Evolutionary conservation across 2,797 vertebrate species (phyloP).

Genomic region (Steatocranus sp.): DNA sequence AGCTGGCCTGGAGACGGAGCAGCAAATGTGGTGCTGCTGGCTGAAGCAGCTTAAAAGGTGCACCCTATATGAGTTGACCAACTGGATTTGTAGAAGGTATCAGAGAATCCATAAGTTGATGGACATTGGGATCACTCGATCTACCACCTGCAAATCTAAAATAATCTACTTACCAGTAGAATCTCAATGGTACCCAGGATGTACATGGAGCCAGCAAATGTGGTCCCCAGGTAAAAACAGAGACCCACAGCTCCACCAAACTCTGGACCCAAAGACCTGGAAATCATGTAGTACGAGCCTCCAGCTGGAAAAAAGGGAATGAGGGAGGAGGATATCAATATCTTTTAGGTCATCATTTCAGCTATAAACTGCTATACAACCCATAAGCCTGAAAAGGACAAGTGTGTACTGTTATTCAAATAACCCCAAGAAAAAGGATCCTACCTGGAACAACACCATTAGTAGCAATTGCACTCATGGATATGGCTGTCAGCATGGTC

Average conservation of each 20-base stretch:
- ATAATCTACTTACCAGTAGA: conserved; percentile 80
- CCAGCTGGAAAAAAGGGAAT: conserved; percentile 75
- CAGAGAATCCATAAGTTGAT: not conserved
- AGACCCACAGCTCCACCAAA: conserved; percentile 95
- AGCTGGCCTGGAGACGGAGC: not conserved
- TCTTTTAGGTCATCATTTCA: not conserved
- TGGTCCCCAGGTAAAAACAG: conserved; percentile 95
- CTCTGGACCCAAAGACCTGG: conserved; percentile 91
- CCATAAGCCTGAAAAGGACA: not conserved
- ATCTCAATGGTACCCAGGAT: conserved; percentile 97
- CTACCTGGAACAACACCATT: conserved; percentile 97
- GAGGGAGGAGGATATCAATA: not conserved
- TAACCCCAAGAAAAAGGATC: not conserved
- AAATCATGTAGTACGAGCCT: conserved; percentile 98
- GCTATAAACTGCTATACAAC: not conserved
- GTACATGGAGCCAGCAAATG: conserved; percentile 97
- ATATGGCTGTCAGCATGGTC: conserved; percentile 98
- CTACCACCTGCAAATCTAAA: not conserved
- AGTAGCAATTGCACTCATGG: conserved; percentile 97
- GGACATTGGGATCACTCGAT: not conserved
- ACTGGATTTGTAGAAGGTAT: not conserved
- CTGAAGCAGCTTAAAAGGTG: not conserved
- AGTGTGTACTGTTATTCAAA: not conserved
- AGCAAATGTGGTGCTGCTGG: not conserved
- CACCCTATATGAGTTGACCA: not conserved